phyloP scores from a whole-genome alignment of 2,113 vertebrate genomes.

The Salvelinus sp. region DNA sequence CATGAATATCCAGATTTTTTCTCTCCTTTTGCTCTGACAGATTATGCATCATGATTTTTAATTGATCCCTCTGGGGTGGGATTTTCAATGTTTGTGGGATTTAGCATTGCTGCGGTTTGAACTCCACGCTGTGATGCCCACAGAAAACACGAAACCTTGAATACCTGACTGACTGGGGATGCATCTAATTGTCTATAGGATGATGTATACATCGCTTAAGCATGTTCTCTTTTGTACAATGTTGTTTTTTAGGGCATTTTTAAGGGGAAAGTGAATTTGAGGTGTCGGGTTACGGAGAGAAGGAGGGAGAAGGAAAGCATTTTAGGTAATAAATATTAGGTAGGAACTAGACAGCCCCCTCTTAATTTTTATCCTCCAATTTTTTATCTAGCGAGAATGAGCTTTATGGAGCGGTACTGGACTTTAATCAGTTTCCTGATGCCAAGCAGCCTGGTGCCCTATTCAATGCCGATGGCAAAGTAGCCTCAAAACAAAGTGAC shows the following conservation, averaged over 20 bases:
- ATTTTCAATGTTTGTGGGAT: conserved; percentile 49
- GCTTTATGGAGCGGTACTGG: not conserved
- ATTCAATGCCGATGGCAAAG: no score
- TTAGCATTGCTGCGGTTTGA: conserved; percentile 55
- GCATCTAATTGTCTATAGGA: conserved; percentile 52
- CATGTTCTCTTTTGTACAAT: not conserved
- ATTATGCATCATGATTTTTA: conserved; percentile 72
- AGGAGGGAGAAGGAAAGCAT: not conserved
- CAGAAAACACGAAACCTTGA: conserved; percentile 33
- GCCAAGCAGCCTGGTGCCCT: conserved; percentile 12
- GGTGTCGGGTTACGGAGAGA: not conserved
- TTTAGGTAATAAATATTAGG: not conserved
- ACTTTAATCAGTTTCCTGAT: conserved; percentile 22
- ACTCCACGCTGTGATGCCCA: conserved; percentile 52
- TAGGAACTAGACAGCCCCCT: not conserved
- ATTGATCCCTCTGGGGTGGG: conserved; percentile 75
- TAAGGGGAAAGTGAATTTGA: not conserved
- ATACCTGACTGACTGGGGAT: conserved; percentile 29
- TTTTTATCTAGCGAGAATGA: conserved; percentile 32
- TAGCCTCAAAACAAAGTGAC: no score
- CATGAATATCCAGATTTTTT: conserved; percentile 52
- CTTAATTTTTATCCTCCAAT: not conserved
- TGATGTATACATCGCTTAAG: conserved; percentile 6
- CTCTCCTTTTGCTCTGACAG: conserved; percentile 34
- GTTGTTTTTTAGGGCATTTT: not conserved